Conservation (phyloP, 2,888 invertebrate genomes). For the Torymus tubicola region DNA sequence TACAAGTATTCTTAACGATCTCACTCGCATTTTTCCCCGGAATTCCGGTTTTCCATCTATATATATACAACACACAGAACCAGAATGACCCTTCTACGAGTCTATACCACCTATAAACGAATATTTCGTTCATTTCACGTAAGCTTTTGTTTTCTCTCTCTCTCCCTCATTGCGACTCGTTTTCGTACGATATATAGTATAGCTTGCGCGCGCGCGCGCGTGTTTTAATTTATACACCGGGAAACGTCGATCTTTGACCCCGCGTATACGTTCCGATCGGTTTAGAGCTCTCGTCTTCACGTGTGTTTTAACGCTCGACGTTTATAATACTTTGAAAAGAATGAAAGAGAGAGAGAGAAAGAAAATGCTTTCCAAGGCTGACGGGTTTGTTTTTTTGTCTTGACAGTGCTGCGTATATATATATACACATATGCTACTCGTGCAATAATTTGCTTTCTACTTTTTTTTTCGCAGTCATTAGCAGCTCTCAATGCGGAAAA, state of each 20-base stretch:
- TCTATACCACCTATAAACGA: too few relatives aligned
- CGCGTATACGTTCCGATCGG: conserved; percentile 1
- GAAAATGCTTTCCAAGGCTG: conserved; percentile 42
- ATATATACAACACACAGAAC: too few relatives aligned
- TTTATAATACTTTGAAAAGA: neutral
- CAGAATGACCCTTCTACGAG: too few relatives aligned
- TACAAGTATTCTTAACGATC: too few relatives aligned
- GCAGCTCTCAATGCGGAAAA: too few relatives aligned
- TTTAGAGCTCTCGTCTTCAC: neutral
- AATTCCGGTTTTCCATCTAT: too few relatives aligned
- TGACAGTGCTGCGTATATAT: too few relatives aligned
- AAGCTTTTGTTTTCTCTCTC: conserved; percentile 12
- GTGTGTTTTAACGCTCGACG: neutral
- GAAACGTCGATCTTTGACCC: conserved; percentile 62
- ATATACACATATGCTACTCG: too few relatives aligned
- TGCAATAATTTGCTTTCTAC: neutral
- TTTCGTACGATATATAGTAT: neutral
- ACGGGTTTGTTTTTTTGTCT: conserved; percentile 27
- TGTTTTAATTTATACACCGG: conserved; percentile 59
- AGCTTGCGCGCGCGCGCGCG: neutral
- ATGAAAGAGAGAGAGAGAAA: too few relatives aligned
- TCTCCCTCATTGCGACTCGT: neutral
- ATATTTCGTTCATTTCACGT: too few relatives aligned
- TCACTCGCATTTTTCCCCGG: too few relatives aligned
- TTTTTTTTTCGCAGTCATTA: neutral